Evolutionary conservation across 2,888 invertebrate species (phyloP).

Genomic region (Napeogenes inachia): DNA sequence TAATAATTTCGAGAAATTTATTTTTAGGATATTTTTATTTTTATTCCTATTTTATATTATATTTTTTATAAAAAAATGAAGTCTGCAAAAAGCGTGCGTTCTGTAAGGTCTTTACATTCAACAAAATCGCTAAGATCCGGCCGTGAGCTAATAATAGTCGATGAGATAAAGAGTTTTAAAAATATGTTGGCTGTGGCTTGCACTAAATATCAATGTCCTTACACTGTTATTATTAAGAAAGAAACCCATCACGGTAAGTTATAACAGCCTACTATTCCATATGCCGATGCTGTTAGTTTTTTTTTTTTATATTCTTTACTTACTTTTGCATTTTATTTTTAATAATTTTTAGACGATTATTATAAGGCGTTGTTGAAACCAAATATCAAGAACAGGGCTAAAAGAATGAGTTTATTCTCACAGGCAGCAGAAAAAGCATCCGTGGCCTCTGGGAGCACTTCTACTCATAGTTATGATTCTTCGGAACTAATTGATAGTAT

Average conservation of each 20-base stretch:
- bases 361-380: constrained; percentile 30
- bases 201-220: constrained; percentile 37
- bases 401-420: constrained; percentile 26
- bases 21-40: constrained; percentile 12
- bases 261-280: neutral
- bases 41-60: constrained; percentile 13
- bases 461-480: constrained; percentile 2
- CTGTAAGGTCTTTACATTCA: constrained; percentile 26
- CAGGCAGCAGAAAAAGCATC: constrained; percentile 2
- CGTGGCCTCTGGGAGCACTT: neutral
- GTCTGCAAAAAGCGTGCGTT: constrained; percentile 20
- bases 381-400: constrained; percentile 23
- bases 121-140: constrained; percentile 10
- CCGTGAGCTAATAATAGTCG: constrained; percentile 11
- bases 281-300: neutral
- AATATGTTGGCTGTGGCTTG: constrained; percentile 33
- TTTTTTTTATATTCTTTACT: neutral
- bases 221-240: constrained; percentile 36
- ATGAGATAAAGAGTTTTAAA: constrained; percentile 33
- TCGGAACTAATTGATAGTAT: constrained; percentile 31
- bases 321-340: neutral
- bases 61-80: constrained; percentile 14
- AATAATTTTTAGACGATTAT: constrained; percentile 34
- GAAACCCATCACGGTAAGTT: constrained; percentile 18
- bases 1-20: constrained; percentile 7